Base-by-base conservation (phyloP, 1,140 invertebrate genomes). In the Lineus longissimus region DNA sequence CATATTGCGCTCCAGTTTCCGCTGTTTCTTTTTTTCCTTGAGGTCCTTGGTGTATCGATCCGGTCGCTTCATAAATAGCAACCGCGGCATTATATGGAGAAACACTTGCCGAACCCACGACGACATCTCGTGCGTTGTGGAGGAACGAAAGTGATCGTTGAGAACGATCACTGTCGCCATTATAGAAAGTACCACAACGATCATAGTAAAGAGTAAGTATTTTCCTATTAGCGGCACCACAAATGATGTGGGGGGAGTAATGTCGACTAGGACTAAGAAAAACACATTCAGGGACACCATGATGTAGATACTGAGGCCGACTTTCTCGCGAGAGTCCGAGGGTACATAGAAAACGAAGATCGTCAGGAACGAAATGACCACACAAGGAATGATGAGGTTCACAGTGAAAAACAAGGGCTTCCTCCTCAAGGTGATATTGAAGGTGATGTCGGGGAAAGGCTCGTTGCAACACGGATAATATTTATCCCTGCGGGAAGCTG, bases 391-490 rank as follows among this genome's bases (percentile, higher is more conserved):
- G 40, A 83, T 83, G 1, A 83, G 64, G 60, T 83, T 83, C 0
- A 83, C 67, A 2, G 80, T 81, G 68, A 81, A 82, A 64, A 83
- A 83, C 27, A 82, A 63, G 1, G 81, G 80, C 40, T 80, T 75
- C 22, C 81, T 64, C 0, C 95, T 85, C 88, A 98, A 92, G 19
- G 94, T 97, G 71, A 98, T 96, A 82, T 97, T 97, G 82, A 98
- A 98, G 27, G 94, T 98, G 74, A 98, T 97, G 80, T 98, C 95
- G 63, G 96, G 90, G 79, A 93, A 96, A 30, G 92, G 92, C 80
- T 94, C 91, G 76, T 76, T 56, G 83, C 94, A 97, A 83, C 95
- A 97, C 15, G 94, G 95, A 84, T 98, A 81, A 56, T 74, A 72
- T 23, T 74, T 75, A 31, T 68, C 63, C 51, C 73, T 76, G 27